These are phyloP conservation scores for Synaphobranchus kaupii DNA, from an alignment of 2,797 vertebrate species.

Conservation along the genomic window DNA sequence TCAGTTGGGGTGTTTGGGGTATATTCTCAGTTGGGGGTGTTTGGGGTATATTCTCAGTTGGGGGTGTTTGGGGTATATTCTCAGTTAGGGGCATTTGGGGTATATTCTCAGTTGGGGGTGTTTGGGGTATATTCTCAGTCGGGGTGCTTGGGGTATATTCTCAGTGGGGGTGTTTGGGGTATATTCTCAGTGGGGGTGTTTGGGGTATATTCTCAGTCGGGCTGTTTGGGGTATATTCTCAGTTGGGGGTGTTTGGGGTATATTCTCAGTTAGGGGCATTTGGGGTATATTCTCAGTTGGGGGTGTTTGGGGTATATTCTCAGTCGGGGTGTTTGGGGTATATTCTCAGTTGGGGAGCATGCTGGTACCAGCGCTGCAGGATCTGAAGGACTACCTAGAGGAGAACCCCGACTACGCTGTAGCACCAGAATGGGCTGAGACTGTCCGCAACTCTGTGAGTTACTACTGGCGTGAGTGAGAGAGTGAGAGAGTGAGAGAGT, in stretches of 20 bases:
- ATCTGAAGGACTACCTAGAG: slow-evolving; percentile 74
- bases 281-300: too few species aligned
- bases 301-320: neutral
- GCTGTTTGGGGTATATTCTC: neutral
- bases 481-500: too few species aligned
- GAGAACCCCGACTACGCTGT: slow-evolving; percentile 75
- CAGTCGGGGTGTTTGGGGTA: slow-evolving; percentile 34
- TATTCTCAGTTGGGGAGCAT: slow-evolving; percentile 14
- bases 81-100: too few species aligned
- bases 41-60: neutral
- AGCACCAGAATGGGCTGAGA: slow-evolving; percentile 76
- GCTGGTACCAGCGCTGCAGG: slow-evolving; percentile 74
- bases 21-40: too few species aligned
- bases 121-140: too few species aligned
- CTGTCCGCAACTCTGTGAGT: slow-evolving; percentile 75
- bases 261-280: slow-evolving; percentile 14
- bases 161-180: too few species aligned
- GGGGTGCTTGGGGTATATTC: neutral
- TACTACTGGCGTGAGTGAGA: neutral
- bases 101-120: neutral
- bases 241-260: too few species aligned
- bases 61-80: neutral
- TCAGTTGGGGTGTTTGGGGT: neutral
- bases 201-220: too few species aligned
- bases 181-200: neutral